Percentiles rank a stretch among this genome's conserved stretches.
Evolutionary conservation across 2,797 vertebrate genomes (phyloP).

Genomic region (Trachurus trachurus): DNA sequence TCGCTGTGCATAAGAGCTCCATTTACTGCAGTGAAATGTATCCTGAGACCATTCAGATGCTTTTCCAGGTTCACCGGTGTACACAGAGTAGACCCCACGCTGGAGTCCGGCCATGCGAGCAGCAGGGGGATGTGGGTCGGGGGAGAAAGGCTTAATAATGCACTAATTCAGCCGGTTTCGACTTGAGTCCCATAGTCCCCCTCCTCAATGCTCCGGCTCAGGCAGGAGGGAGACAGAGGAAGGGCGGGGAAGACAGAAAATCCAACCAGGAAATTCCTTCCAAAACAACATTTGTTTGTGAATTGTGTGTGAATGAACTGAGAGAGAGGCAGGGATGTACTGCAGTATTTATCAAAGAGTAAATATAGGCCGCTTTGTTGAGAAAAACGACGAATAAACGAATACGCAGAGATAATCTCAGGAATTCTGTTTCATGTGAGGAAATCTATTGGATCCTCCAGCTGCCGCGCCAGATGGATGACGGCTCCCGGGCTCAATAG

Average conservation of each 20-base stretch:
- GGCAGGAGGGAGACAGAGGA: constrained; percentile 44
- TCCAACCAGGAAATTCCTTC: constrained; percentile 61
- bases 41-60: constrained; percentile 41
- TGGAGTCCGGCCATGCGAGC: constrained; percentile 52
- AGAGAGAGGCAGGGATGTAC: background rate
- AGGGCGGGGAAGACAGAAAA: constrained; percentile 47
- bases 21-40: constrained; percentile 66
- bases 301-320: background rate
- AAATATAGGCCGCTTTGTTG: constrained; percentile 44
- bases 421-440: constrained; percentile 47
- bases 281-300: constrained; percentile 55
- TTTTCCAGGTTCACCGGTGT: constrained; percentile 39
- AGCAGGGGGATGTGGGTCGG: constrained; percentile 60
- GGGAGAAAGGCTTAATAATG: constrained; percentile 62
- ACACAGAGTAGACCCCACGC: constrained; percentile 23
- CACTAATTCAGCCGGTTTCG: constrained; percentile 66
- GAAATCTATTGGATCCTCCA: constrained; percentile 63
- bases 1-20: constrained; percentile 55
- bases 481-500: constrained; percentile 59
- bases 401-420: constrained; percentile 60
- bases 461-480: constrained; percentile 87
- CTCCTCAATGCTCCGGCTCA: constrained; percentile 10
- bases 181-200: constrained; percentile 30
- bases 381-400: constrained; percentile 48
- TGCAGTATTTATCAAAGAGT: constrained; percentile 56